Percentiles rank a stretch among this genome's conserved stretches.
Conservation (phyloP, 2,888 invertebrate species). For the Campoletis raptor region DNA sequence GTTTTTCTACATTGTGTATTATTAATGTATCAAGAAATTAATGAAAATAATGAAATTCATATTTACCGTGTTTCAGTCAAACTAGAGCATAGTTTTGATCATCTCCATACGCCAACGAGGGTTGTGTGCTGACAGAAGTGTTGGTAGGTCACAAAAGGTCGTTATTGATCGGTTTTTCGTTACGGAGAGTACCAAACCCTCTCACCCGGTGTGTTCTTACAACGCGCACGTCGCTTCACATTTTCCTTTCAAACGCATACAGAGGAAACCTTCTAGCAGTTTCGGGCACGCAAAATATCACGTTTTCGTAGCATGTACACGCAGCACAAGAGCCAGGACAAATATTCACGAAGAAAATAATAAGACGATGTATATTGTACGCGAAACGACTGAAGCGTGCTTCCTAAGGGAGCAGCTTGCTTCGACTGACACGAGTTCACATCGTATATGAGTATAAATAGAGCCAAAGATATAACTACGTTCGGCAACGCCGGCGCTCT, state of each 20-base stretch:
- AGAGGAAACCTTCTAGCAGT: background rate
- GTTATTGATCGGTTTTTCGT: slow-evolving; percentile 41
- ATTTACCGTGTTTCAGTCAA: background rate
- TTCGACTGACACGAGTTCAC: slow-evolving; percentile 61
- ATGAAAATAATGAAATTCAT: background rate
- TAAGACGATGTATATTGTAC: background rate
- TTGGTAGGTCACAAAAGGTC: slow-evolving; percentile 6
- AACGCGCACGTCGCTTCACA: slow-evolving; percentile 19
- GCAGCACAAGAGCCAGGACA: background rate
- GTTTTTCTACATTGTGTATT: background rate
- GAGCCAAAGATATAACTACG: slow-evolving; percentile 44
- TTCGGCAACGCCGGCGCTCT: slow-evolving; percentile 55
- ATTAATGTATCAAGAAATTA: background rate
- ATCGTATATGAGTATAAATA: slow-evolving; percentile 60
- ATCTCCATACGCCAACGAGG: background rate
- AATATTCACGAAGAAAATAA: slow-evolving; percentile 19
- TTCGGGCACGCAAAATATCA: slow-evolving; percentile 16
- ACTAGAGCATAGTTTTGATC: background rate
- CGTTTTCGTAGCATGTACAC: background rate
- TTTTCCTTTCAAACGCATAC: slow-evolving; percentile 6
- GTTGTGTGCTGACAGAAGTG: background rate
- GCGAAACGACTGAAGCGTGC: slow-evolving; percentile 62
- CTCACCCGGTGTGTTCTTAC: slow-evolving; percentile 25
- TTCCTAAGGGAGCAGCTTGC: slow-evolving; percentile 68
- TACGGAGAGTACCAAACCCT: background rate